These are phyloP conservation scores for Polietes domitor DNA, from an alignment of 2,888 invertebrate genomes.

Conservation along the genomic window DNA sequence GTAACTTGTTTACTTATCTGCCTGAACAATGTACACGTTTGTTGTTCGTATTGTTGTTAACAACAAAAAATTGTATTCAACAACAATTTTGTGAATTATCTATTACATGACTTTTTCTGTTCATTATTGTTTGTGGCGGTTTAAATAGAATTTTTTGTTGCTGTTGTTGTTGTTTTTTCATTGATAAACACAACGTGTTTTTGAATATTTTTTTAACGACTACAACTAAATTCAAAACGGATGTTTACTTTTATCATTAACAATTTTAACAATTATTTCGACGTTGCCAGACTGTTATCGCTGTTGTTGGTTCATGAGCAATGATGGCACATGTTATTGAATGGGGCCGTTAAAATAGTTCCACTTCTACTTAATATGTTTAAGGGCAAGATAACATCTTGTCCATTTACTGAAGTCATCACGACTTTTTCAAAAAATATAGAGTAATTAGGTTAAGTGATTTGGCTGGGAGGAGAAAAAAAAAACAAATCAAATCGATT, in stretches of 20 bases:
- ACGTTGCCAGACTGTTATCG: background rate
- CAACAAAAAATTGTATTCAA: background rate
- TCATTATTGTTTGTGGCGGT: background rate
- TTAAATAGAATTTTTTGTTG: background rate
- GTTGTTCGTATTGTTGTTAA: background rate
- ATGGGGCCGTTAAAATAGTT: no score
- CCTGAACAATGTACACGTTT: background rate
- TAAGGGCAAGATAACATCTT: no score
- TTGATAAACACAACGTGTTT: background rate
- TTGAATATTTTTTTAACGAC: background rate
- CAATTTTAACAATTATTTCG: background rate
- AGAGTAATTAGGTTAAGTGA: no score
- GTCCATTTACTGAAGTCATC: no score
- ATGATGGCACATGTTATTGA: no score
- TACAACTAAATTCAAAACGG: background rate
- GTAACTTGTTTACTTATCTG: background rate
- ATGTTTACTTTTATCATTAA: background rate
- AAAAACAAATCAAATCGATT: no score
- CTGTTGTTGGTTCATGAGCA: background rate
- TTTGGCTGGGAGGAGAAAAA: no score
- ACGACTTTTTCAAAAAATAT: no score
- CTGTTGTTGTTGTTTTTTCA: no score
- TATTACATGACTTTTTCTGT: background rate
- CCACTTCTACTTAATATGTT: no score
- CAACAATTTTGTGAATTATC: background rate